Evolutionary conservation across 2,888 invertebrate species (phyloP), one percentile per base, ranked within the genome.

Genomic region (Sinotaia quadrata): DNA sequence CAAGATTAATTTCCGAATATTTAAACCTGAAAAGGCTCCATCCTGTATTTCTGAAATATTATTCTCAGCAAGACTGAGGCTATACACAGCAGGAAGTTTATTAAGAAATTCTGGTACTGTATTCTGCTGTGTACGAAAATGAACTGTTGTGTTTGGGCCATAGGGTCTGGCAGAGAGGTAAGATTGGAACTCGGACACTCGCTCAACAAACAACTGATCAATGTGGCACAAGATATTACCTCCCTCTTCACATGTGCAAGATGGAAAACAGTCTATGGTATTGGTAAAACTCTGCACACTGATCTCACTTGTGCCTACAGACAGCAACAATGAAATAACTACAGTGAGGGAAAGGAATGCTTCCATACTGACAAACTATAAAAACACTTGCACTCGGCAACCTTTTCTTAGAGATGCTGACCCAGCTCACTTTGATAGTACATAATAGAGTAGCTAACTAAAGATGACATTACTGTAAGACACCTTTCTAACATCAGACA

Each of bases 1-100:
- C 4, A 80, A 58, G 63, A 77, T 76, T n/a, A 80, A 57, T 21
- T 56, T 68, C 10, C 34, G 31, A 5, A 76, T n/a, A n/a, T 33
- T 15, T 47, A 75, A 57, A 21, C 60, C 69, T 1, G 10, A 10
- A 44, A 76, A 71, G 3, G 44, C 41, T 33, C 60, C 67, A 15
- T 36, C 29, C n/a, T 56, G 59, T 24, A 76, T 12, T 24, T 34
- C 29, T 27, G 8, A 24, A 18, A 77, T 70, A 27, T 49, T 34
- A 51, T 73, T 75, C 12, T 62, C 57, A 1, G 68, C 63, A 4
- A 75, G 37, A 36, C 67, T 73, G 37, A 75, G 71, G 24, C 51
- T 51, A 18, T 54, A 52, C 18, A 70, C 36, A 0, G 8, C 41
- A 12, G 61, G 44, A 29, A 62, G 49, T 1, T 18, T 2, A 18